phyloP scores from a whole-genome alignment of 2,888 invertebrate genomes.

The Epirrita christyi region DNA sequence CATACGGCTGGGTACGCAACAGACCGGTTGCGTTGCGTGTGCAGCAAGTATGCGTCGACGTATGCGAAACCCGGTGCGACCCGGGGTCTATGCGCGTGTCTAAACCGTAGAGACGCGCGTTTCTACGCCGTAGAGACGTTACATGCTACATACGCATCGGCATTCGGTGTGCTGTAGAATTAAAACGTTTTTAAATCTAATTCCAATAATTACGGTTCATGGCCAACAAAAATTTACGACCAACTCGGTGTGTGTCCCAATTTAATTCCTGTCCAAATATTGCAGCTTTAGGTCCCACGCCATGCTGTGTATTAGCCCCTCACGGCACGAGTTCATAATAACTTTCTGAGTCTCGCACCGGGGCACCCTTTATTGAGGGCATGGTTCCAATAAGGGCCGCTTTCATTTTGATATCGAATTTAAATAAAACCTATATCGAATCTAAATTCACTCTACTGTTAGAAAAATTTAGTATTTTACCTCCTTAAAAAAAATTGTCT shows the following conservation, averaged over 20 bases:
- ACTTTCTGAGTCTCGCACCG: slow-evolving; percentile 29
- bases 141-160: no score
- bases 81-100: no score
- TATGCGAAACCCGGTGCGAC: no score
- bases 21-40: no score
- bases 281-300: slow-evolving; percentile 7
- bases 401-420: background rate
- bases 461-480: no score
- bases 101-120: no score
- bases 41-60: no score
- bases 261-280: slow-evolving; percentile 35
- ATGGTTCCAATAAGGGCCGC: background rate
- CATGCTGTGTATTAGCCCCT: slow-evolving; percentile 36
- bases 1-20: no score
- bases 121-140: no score
- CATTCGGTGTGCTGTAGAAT: no score
- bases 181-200: no score
- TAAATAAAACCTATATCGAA: background rate
- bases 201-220: background rate
- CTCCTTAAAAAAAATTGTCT: background rate
- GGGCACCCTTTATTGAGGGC: background rate
- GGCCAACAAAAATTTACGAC: background rate
- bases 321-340: slow-evolving; percentile 37
- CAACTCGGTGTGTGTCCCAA: slow-evolving; percentile 8
- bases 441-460: no score